A percentile compares a stretch with the other conserved stretches of the same genome.
phyloP scores from a whole-genome alignment of 2,888 invertebrate species.

The Clanis bilineata region DNA sequence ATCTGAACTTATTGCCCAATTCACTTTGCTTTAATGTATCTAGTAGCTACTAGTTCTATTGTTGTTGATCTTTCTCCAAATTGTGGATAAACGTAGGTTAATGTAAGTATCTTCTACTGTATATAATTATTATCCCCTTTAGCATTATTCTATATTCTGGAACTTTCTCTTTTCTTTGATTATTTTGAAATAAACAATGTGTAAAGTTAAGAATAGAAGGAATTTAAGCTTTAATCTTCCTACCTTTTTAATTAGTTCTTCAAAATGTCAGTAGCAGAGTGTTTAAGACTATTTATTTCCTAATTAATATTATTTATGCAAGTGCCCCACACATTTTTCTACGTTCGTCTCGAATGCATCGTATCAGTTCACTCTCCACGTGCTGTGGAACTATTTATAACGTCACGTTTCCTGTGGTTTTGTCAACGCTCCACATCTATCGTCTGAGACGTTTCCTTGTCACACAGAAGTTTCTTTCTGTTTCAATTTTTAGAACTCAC shows the following conservation, averaged over 20 bases:
- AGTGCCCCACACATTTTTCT: neutral
- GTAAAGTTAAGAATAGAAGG: too few relatives aligned
- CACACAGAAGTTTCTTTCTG: neutral
- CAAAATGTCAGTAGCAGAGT: too few relatives aligned
- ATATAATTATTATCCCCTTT: too few relatives aligned
- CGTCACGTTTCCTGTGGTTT: constrained; percentile 47
- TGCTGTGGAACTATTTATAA: constrained; percentile 40
- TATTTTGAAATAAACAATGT: too few relatives aligned
- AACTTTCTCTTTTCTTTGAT: too few relatives aligned
- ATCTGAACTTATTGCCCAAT: too few relatives aligned
- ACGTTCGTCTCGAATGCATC: neutral
- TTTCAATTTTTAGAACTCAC: neutral
- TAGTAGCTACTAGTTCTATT: too few relatives aligned
- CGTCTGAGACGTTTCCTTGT: constrained; percentile 21
- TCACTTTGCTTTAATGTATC: too few relatives aligned
- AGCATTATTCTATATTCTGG: too few relatives aligned
- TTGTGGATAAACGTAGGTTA: too few relatives aligned
- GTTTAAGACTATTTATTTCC: neutral
- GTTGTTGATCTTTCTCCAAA: too few relatives aligned
- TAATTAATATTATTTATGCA: neutral
- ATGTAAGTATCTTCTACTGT: too few relatives aligned
- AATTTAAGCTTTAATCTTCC: neutral
- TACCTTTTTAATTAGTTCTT: neutral
- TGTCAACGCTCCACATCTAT: constrained; percentile 45
- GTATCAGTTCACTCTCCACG: constrained; percentile 5